Conservation (phyloP, 2,113 vertebrate genomes). For the Anhinga rufa region DNA sequence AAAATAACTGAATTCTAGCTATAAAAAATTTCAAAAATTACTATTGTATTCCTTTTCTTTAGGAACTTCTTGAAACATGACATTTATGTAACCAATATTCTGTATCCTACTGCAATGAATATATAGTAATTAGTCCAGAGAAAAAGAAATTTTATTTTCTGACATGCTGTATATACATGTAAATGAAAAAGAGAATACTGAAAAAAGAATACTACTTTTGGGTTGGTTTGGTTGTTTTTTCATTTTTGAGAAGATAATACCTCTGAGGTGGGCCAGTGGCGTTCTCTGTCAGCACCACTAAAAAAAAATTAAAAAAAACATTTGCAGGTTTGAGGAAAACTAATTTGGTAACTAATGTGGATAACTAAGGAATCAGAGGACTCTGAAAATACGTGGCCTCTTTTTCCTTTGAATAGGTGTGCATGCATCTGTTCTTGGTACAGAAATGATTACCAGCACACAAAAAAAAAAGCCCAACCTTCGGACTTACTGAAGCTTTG, state of each 20-base stretch:
- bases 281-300: neutral
- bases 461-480: neutral
- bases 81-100: neutral
- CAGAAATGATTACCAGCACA: neutral
- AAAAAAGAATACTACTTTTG: neutral
- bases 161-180: neutral
- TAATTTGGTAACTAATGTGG: neutral
- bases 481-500: neutral
- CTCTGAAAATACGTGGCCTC: neutral
- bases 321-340: neutral
- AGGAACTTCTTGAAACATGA: neutral
- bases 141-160: neutral
- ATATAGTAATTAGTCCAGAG: neutral
- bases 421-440: neutral
- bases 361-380: neutral
- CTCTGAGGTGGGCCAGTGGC: neutral
- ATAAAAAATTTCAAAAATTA: neutral
- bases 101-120: neutral
- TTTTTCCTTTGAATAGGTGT: neutral
- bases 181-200: neutral
- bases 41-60: accelerated
- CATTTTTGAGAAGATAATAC: neutral
- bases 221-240: neutral
- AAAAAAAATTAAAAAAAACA: neutral
- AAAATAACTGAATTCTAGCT: neutral